A percentile compares a stretch with the other conserved stretches of the same genome.
phyloP scores from a whole-genome alignment of 2,888 invertebrate species.

The Chrysolina oricalcia region DNA sequence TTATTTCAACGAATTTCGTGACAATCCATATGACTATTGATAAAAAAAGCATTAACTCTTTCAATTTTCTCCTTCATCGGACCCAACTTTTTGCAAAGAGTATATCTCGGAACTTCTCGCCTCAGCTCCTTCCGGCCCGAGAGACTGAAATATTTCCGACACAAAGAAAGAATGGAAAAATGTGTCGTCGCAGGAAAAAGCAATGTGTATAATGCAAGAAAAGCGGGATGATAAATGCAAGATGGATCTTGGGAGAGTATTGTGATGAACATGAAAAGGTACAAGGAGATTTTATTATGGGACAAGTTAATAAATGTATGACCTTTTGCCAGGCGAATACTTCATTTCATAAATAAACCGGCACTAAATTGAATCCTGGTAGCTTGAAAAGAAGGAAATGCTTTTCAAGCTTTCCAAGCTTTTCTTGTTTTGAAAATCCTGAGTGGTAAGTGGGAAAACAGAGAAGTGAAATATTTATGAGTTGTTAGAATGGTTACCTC shows the following conservation, averaged over 20 bases:
- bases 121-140: slow-evolving; percentile 52
- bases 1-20: too few relatives aligned
- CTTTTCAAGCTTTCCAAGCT: too few relatives aligned
- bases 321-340: not conserved
- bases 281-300: slow-evolving; percentile 63
- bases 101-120: not conserved
- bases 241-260: slow-evolving; percentile 62
- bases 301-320: slow-evolving; percentile 62
- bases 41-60: too few relatives aligned
- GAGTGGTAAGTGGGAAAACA: too few relatives aligned
- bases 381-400: too few relatives aligned
- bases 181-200: slow-evolving; percentile 65
- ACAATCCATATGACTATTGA: too few relatives aligned
- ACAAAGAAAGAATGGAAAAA: slow-evolving; percentile 65
- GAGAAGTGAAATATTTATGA: too few relatives aligned
- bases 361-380: too few relatives aligned
- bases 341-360: not conserved
- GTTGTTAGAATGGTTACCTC: too few relatives aligned
- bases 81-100: not conserved
- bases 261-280: slow-evolving; percentile 64
- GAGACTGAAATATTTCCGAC: slow-evolving; percentile 63
- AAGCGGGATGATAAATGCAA: slow-evolving; percentile 65
- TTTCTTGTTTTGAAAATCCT: too few relatives aligned
- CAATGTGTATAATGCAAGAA: slow-evolving; percentile 66
- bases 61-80: too few relatives aligned